Evolutionary conservation across 2,113 vertebrate genomes (phyloP), one percentile per base, ranked within the genome.

Genomic region (Polyodon spathula): DNA sequence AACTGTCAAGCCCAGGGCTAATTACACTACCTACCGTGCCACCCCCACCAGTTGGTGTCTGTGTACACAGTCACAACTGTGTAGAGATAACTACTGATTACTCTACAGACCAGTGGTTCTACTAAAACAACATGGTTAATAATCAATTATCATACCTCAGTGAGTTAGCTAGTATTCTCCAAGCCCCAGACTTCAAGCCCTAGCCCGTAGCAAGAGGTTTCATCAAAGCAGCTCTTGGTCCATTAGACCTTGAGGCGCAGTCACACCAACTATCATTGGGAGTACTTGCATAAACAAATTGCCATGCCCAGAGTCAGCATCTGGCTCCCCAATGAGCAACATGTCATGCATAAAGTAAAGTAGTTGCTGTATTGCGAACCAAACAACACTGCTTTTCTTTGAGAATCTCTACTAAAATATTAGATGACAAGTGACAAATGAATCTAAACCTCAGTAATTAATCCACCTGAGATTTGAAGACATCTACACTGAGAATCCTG

Each of bases 61-160:
- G 40, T 38, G 40, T 17, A 8, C 38, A 27, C 50, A 17, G 43
- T 40, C n/a, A 1, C 16, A 14, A 54, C 48, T 11, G 40, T n/a
- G 37, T 5, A 12, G 48, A 38, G 27, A 37, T 54, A 71, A 78
- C 73, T 8, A 58, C 63, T 65, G 66, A 73, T 75, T 76, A 77
- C 53, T 17, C 48, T 73, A 81, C 14, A 72, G 78, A 69, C 76
- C 78, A 83, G 74, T 79, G 71, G 69, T 78, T 84, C 76, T 81
- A 74, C 76, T 63, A 75, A 50, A 50, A 85, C 85, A 85, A 80
- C 78, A 78, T 75, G 81, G 63, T 75, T 84, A 81, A 84, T 89
- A 81, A 88, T 87, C 84, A 85, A 85, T 88, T 87, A 88, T 88
- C 82, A 86, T 86, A 85, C 82, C 78, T 84, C 81, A 85, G 76